These are phyloP conservation scores for Gymnodraco acuticeps DNA, from an alignment of 2,797 vertebrate genomes.

Conservation along the genomic window DNA sequence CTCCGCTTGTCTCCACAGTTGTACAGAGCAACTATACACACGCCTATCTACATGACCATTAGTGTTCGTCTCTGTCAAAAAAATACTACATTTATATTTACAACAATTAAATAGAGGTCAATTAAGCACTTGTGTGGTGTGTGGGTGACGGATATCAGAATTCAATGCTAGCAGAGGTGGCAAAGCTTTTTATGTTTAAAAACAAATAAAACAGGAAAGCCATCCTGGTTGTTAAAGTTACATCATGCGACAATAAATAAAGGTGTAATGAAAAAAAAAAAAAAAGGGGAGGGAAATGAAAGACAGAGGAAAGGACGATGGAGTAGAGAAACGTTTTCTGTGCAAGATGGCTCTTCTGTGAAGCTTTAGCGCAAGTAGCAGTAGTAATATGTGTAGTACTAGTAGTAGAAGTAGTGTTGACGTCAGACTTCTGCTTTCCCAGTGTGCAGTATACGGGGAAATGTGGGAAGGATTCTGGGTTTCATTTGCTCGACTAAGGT, in stretches of 20 bases:
- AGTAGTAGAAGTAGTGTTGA: conserved; percentile 74
- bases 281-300: not conserved
- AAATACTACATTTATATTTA: conserved; percentile 93
- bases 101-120: conserved; percentile 95
- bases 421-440: conserved; percentile 54
- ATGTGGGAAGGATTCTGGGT: conserved; percentile 25
- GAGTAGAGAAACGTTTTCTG: conserved; percentile 54
- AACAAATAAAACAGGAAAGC: conserved; percentile 66
- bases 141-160: conserved; percentile 57
- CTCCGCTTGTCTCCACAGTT: conserved; percentile 83
- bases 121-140: conserved; percentile 91
- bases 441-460: conserved; percentile 35
- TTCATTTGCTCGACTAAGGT: conserved; percentile 18
- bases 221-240: conserved; percentile 79
- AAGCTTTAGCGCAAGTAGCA: conserved; percentile 77
- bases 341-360: conserved; percentile 76
- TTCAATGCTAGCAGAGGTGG: conserved; percentile 81
- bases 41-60: conserved; percentile 88
- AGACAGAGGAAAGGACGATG: conserved; percentile 12
- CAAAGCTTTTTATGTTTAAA: conserved; percentile 70
- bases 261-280: conserved; percentile 62
- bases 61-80: conserved; percentile 87
- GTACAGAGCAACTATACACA: conserved; percentile 85
- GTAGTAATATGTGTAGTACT: conserved; percentile 71
- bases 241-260: conserved; percentile 92